Percentiles rank a stretch among this genome's conserved stretches.
phyloP scores from a whole-genome alignment of 2,888 invertebrate species.

The Meganola albula region DNA sequence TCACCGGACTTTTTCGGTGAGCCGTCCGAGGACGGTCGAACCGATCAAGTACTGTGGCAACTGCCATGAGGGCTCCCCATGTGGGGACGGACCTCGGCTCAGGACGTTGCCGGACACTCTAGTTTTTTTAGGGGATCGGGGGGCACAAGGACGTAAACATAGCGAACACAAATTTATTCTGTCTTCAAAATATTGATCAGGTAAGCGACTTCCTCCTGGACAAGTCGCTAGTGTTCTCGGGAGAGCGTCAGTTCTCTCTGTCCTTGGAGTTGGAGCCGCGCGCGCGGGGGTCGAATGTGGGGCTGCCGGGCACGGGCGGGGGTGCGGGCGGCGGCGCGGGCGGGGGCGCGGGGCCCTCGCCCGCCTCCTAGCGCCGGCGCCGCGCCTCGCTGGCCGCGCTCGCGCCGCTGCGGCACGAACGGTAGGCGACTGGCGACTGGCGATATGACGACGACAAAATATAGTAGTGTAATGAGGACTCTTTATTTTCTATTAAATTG shows the following conservation, averaged over 20 bases:
- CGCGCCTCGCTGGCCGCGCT: conserved; percentile 70
- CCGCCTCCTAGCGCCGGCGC: conserved; percentile 68
- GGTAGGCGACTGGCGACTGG: conserved; percentile 33
- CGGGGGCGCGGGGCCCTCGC: conserved; percentile 48
- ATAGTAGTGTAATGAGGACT: too few species aligned
- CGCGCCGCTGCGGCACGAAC: conserved; percentile 54
- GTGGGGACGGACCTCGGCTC: too few species aligned
- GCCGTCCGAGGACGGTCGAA: too few species aligned
- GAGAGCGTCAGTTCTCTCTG: conserved; percentile 89
- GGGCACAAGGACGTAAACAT: too few species aligned
- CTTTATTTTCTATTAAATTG: conserved; percentile 18
- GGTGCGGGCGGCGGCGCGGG: conserved; percentile 10
- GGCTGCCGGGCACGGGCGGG: conserved; percentile 32
- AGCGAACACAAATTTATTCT: too few species aligned
- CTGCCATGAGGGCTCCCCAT: too few species aligned
- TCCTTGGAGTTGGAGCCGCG: conserved; percentile 92
- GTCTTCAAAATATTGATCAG: conserved; percentile 36
- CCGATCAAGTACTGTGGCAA: too few species aligned
- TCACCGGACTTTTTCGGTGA: too few species aligned
- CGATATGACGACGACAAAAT: too few species aligned
- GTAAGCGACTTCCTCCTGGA: conserved; percentile 86
- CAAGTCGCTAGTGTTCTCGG: conserved; percentile 84
- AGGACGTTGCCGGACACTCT: too few species aligned
- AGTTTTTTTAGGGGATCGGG: too few species aligned
- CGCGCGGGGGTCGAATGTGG: conserved; percentile 52